Percentiles rank a stretch among this genome's conserved stretches.
Conservation (phyloP, 2,888 invertebrate species). For the Anthophora plumipes region DNA sequence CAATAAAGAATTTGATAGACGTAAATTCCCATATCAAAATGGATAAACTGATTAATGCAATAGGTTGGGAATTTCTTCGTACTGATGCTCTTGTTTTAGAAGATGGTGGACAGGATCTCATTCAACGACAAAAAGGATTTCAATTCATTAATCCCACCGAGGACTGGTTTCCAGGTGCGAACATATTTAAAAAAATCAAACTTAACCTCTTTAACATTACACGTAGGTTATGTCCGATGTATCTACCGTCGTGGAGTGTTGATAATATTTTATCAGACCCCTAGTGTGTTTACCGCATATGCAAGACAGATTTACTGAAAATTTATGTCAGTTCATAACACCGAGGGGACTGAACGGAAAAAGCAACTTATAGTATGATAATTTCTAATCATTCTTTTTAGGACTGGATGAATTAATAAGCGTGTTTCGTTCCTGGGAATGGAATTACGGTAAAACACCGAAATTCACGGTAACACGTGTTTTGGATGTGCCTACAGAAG, state of each 20-base stretch:
- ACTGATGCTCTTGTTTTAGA: constrained; percentile 89
- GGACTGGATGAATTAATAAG: constrained; percentile 90
- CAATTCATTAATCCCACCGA: constrained; percentile 94
- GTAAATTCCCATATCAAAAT: constrained; percentile 90
- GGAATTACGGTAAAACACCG: constrained; percentile 95
- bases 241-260: not conserved
- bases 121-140: constrained; percentile 92
- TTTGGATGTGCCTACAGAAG: constrained; percentile 86
- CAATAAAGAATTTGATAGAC: constrained; percentile 93
- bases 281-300: not conserved
- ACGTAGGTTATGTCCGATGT: not conserved
- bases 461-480: constrained; percentile 90
- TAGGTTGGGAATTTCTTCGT: constrained; percentile 94
- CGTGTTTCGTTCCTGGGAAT: constrained; percentile 92
- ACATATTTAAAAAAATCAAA: not conserved
- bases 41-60: constrained; percentile 90
- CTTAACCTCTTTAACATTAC: not conserved
- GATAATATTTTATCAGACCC: not conserved
- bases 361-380: not conserved
- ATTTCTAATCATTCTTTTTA: constrained; percentile 75
- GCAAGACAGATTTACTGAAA: not conserved
- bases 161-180: constrained; percentile 93
- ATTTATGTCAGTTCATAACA: not conserved
- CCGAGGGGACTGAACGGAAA: constrained; percentile 5
- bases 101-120: constrained; percentile 90